Percentiles rank a stretch among this genome's conserved stretches.
Evolutionary conservation across 2,113 vertebrate species (phyloP).

Genomic region (Anguilla rostrata): DNA sequence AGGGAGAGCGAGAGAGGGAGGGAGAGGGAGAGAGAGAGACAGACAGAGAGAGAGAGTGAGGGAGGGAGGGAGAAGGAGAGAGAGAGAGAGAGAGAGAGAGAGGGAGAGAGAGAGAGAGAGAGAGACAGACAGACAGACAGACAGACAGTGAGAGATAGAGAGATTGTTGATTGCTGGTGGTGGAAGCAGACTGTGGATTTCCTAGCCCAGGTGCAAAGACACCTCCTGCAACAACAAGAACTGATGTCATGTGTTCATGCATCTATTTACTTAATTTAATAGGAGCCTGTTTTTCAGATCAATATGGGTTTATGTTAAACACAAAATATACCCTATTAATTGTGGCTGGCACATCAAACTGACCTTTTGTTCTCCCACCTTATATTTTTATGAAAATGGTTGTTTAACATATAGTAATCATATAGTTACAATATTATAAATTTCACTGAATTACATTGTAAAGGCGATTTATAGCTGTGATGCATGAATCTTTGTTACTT

Average conservation of each 20-base stretch:
- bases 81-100: too few species aligned
- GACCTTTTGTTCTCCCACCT: not conserved
- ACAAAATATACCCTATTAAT: not conserved
- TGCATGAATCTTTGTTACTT: not conserved
- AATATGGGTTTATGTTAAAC: not conserved
- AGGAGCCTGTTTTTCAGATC: not conserved
- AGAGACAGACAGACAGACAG: too few species aligned
- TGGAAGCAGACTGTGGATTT: not conserved
- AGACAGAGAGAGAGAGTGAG: too few species aligned
- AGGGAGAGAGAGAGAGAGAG: too few species aligned
- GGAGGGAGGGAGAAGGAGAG: too few species aligned
- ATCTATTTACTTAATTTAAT: not conserved
- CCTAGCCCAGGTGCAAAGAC: not conserved
- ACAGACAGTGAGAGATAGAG: too few species aligned
- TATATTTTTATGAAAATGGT: not conserved
- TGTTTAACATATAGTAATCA: not conserved
- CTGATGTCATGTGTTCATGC: not conserved
- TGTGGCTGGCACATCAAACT: not conserved
- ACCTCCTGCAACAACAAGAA: not conserved
- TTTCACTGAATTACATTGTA: not conserved
- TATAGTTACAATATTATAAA: not conserved
- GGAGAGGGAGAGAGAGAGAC: too few species aligned
- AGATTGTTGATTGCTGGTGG: not conserved
- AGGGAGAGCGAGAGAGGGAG: too few species aligned
- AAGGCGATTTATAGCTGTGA: not conserved